These are phyloP conservation scores for Oegoconia quadripuncta DNA, from an alignment of 2,888 invertebrate genomes.

Conservation along the genomic window DNA sequence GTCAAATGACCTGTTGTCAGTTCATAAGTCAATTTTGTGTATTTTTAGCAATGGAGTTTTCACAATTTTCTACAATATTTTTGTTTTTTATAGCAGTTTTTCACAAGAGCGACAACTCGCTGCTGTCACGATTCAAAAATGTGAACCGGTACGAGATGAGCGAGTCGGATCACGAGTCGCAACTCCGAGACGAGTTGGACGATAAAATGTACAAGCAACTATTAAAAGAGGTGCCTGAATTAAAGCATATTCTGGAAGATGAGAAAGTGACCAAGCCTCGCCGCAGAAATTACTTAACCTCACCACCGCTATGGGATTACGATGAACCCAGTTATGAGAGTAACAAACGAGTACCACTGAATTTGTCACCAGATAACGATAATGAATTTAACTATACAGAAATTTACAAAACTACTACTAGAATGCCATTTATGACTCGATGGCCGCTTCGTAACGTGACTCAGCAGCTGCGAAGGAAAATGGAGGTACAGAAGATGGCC, in stretches of 20 bases:
- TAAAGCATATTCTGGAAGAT: no score
- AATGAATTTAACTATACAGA: neutral
- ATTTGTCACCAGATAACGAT: no score
- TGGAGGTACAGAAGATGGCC: no score
- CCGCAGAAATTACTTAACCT: no score
- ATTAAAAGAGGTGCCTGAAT: neutral
- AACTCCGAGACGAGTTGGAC: neutral
- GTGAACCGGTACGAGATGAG: neutral
- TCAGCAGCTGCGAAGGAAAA: no score
- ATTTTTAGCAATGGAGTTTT: neutral
- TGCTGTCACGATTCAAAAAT: neutral
- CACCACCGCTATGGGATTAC: no score
- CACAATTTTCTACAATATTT: neutral
- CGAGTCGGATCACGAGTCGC: neutral
- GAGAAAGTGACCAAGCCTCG: neutral
- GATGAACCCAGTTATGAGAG: no score
- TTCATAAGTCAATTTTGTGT: no score
- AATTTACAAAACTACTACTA: neutral
- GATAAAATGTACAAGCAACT: neutral
- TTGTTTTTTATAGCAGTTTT: neutral
- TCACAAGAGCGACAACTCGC: neutral
- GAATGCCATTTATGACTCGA: neutral
- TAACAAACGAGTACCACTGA: no score
- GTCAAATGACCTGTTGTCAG: no score
- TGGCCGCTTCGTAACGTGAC: neutral